These are phyloP conservation scores for Schizopygopsis malacanthus DNA, from an alignment of 2,797 vertebrate genomes.

Conservation along the genomic window DNA sequence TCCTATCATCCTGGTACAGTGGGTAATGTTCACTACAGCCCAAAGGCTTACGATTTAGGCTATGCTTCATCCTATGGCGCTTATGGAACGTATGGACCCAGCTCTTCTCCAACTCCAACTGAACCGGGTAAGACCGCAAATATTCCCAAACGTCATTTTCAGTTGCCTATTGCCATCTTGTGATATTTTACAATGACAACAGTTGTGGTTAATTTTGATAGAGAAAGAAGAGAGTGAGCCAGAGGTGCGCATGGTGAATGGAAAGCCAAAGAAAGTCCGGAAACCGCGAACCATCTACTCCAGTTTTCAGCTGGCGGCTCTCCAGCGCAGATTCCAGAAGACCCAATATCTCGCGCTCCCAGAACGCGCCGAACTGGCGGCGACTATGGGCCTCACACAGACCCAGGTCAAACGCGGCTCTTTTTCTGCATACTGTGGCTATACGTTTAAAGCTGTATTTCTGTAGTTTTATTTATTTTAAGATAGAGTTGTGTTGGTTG, in stretches of 20 bases:
- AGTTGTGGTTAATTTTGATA: conserved; percentile 56
- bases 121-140: conserved; percentile 77
- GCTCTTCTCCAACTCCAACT: conserved; percentile 79
- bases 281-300: conserved; percentile 89
- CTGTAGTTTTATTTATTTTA: background rate
- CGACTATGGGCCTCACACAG: conserved; percentile 87
- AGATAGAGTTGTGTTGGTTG: background rate
- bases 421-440: background rate
- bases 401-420: conserved; percentile 78
- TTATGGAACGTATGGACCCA: conserved; percentile 81
- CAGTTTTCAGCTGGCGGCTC: conserved; percentile 86
- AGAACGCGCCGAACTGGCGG: conserved; percentile 86
- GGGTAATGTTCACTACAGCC: conserved; percentile 76
- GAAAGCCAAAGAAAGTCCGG: conserved; percentile 88
- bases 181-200: background rate
- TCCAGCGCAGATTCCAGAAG: conserved; percentile 87
- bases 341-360: conserved; percentile 88
- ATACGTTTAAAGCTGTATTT: background rate
- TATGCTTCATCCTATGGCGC: conserved; percentile 80
- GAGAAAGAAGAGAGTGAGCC: conserved; percentile 88
- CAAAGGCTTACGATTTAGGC: conserved; percentile 84
- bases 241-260: conserved; percentile 87
- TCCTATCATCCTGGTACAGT: conserved; percentile 78
- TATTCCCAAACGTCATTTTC: background rate
- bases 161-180: no score